phyloP scores from a whole-genome alignment of 1,140 invertebrate genomes.

The Luehdorfia chinensis region DNA sequence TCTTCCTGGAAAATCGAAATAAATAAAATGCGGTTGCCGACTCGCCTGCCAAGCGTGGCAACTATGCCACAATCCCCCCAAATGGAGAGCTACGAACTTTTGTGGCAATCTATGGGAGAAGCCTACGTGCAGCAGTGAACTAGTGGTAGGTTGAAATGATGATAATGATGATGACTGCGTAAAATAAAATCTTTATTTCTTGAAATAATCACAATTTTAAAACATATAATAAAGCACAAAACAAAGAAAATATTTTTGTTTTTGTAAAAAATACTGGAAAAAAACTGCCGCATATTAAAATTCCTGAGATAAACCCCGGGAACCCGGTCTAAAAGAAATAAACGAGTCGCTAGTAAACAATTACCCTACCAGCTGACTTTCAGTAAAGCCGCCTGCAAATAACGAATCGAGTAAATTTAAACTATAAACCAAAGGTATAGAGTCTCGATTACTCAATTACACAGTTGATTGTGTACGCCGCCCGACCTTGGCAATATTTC shows the following conservation, averaged over 20 bases:
- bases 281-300: slow-evolving; percentile 10
- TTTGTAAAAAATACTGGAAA: neutral
- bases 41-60: no score
- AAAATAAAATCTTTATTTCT: no score
- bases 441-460: neutral
- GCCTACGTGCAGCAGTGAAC: no score
- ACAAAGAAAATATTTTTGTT: neutral
- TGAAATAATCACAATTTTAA: no score
- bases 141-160: no score
- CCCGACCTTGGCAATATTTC: neutral
- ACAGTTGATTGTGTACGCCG: neutral
- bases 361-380: slow-evolving; percentile 8
- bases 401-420: neutral
- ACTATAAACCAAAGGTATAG: neutral
- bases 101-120: no score
- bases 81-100: no score
- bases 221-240: no score
- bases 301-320: slow-evolving; percentile 18
- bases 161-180: no score
- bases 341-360: slow-evolving; percentile 17
- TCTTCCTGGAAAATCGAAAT: no score
- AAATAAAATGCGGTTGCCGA: no score
- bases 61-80: no score
- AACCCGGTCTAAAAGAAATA: slow-evolving; percentile 10
- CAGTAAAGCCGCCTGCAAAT: neutral